A percentile compares a stretch with the other conserved stretches of the same genome.
Conservation (phyloP, 1,140 invertebrate species). For the Zaprionus gabonicus region DNA sequence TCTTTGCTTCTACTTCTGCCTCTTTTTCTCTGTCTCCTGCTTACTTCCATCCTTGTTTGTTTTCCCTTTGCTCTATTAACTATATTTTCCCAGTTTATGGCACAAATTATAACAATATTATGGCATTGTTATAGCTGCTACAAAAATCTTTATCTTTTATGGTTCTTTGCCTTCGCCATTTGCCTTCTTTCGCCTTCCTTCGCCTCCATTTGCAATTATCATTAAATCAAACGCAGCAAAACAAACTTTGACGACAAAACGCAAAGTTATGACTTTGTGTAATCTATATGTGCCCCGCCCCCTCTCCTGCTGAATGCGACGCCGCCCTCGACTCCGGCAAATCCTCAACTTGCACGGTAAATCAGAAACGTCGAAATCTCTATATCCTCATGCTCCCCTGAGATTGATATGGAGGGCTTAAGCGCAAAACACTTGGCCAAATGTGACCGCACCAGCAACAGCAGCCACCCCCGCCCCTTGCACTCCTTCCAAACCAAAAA, state of each 20-base stretch:
- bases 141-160: conserved; percentile 26
- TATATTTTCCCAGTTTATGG: conserved; percentile 7
- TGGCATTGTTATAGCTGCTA: conserved; percentile 9
- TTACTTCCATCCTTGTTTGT: background rate
- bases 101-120: conserved; percentile 9
- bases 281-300: conserved; percentile 40
- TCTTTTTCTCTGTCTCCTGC: background rate
- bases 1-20: background rate
- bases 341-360: conserved; percentile 52
- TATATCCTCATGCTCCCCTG: conserved; percentile 74
- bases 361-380: conserved; percentile 81
- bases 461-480: background rate
- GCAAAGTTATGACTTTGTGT: conserved; percentile 76
- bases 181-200: conserved; percentile 23
- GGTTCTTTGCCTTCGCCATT: conserved; percentile 6
- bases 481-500: background rate
- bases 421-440: conserved; percentile 81
- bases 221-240: conserved; percentile 58
- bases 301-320: background rate
- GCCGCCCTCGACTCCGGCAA: background rate
- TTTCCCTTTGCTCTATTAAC: conserved; percentile 1
- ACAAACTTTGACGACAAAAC: conserved; percentile 53
- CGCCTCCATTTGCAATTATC: conserved; percentile 61
- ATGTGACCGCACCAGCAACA: conserved; percentile 64
- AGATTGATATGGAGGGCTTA: conserved; percentile 81